These are phyloP conservation scores for Nomada lathburiana DNA, from an alignment of 2,888 invertebrate genomes.

Conservation along the genomic window DNA sequence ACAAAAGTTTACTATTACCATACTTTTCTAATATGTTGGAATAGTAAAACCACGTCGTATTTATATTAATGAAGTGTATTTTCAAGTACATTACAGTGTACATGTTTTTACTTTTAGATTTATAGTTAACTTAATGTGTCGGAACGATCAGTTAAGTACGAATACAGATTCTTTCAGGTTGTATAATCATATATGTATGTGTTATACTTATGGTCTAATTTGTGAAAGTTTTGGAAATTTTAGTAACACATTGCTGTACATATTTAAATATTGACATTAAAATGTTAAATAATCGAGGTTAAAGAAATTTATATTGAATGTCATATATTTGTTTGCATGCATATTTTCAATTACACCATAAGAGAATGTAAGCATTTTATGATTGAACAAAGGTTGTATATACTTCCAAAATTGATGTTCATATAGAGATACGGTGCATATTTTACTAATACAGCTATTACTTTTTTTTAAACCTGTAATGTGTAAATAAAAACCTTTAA, in stretches of 20 bases:
- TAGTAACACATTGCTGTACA: slow-evolving; percentile 57
- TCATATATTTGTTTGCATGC: slow-evolving; percentile 25
- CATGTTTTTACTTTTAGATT: slow-evolving; percentile 11
- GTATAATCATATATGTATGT: slow-evolving; percentile 24
- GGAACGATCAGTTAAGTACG: slow-evolving; percentile 21
- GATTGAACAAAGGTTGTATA: slow-evolving; percentile 51
- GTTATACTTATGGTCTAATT: slow-evolving; percentile 4
- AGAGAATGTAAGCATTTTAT: slow-evolving; percentile 19
- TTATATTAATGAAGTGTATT: slow-evolving; percentile 15
- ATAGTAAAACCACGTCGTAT: slow-evolving; percentile 12
- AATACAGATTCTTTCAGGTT: slow-evolving; percentile 29
- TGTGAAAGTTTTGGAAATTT: slow-evolving; percentile 36
- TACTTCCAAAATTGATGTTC: slow-evolving; percentile 55
- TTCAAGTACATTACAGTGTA: slow-evolving; percentile 20
- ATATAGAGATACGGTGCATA: slow-evolving; percentile 44
- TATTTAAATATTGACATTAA: slow-evolving; percentile 54
- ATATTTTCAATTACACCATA: slow-evolving; percentile 17
- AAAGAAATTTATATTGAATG: slow-evolving; percentile 21
- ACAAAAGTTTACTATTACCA: slow-evolving; percentile 16
- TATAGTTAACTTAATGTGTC: slow-evolving; percentile 15
- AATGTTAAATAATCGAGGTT: slow-evolving; percentile 37
- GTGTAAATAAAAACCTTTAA: slow-evolving; percentile 34
- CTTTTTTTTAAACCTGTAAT: slow-evolving; percentile 60
- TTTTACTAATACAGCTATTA: slow-evolving; percentile 38
- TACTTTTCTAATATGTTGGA: slow-evolving; percentile 13